Base-by-base conservation (phyloP, 2,797 vertebrate genomes). In the Rhynchotus rufescens region DNA sequence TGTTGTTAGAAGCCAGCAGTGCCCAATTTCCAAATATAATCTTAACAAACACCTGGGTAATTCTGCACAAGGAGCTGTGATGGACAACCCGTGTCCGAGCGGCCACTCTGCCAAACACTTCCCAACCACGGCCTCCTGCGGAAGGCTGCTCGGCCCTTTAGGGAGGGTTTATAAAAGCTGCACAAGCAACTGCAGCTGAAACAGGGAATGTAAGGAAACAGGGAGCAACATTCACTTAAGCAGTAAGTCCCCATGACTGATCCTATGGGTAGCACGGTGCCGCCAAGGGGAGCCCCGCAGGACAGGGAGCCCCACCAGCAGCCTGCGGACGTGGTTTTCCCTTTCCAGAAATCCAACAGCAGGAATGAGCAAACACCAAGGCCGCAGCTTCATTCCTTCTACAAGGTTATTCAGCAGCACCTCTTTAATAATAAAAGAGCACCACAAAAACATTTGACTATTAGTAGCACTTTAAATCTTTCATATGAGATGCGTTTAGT, bases 181-280 rank as follows among this genome's bases (percentile, higher is more conserved):
- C 22, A 71, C n/a, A 86, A 93, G 84, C 52, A 61, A 85, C 62
- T 66, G 28, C 9, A 56, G 49, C 80, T 84, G n/a, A 72, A 73
- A 83, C 22, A 51, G 12, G 7, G 40, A 69, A 86, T 72, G 88
- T 67, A 69, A 86, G 71, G 79, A 16, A 78, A 28, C 34, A 68
- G 80, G 61, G 44, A 34, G 8, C 73, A 88, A 91, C 32, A 21
- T 14, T 80, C 54, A 52, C 28, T 44, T 84, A 84, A 1, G 28
- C 68, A 77, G 68, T 36, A 36, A 36, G 34, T 82, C 42, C 64
- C 17, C 10, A 12, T 7, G 13, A 86, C 68, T 22, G 17, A 69
- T 47, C 62, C 71, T 25, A 26, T 34, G 65, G 15, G 34, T 1
- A n/a, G n/a, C n/a, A n/a, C n/a, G n/a, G n/a, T n/a, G 2, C 30